Evolutionary conservation across 92 coral and sea anemone genomes (phyloP).

Genomic region (Phenganax stokvisi): DNA sequence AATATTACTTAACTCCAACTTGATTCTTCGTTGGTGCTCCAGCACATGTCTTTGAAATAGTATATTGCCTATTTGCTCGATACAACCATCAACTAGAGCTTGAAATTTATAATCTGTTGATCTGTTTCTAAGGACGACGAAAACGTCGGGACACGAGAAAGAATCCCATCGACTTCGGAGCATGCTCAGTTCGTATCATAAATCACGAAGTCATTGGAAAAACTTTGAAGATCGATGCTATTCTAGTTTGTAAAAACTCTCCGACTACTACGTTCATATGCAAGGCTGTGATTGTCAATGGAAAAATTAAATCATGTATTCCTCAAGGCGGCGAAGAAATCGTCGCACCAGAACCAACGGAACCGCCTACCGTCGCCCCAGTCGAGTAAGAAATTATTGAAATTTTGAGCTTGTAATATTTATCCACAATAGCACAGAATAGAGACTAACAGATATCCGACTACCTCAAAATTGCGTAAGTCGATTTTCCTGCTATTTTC

Average conservation of each 20-base stretch:
- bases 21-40: too few relatives aligned
- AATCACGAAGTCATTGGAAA: not conserved
- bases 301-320: constrained; percentile 55
- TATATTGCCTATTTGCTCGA: too few relatives aligned
- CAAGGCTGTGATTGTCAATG: constrained; percentile 53
- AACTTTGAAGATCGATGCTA: constrained; percentile 31
- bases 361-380: constrained; percentile 52
- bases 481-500: too few relatives aligned
- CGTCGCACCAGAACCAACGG: constrained; percentile 55
- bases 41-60: too few relatives aligned
- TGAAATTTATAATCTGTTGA: not conserved
- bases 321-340: constrained; percentile 38
- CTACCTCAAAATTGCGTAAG: too few relatives aligned
- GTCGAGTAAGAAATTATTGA: constrained; percentile 33
- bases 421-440: too few relatives aligned
- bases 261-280: constrained; percentile 52
- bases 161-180: constrained; percentile 52
- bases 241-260: constrained; percentile 29
- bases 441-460: too few relatives aligned
- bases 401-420: not conserved
- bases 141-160: constrained; percentile 6
- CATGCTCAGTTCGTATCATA: constrained; percentile 62
- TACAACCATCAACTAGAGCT: too few relatives aligned
- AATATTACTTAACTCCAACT: too few relatives aligned
- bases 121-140: constrained; percentile 37